A percentile compares a stretch with the other conserved stretches of the same genome.
Evolutionary conservation across 2,888 invertebrate species (phyloP).

Genomic region (Drosophila infuscata): DNA sequence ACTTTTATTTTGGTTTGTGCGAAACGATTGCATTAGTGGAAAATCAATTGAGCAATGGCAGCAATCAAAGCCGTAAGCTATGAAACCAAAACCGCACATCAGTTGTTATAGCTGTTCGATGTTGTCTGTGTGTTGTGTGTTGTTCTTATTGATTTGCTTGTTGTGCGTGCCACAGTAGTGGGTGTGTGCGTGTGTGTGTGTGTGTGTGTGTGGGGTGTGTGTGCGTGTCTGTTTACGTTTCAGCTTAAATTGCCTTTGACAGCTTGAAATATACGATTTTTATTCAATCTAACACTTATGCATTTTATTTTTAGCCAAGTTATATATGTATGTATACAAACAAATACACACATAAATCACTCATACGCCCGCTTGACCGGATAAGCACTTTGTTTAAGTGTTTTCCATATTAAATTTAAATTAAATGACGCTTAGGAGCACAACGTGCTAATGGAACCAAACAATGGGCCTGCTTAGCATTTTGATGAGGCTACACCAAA

Average conservation of each 20-base stretch:
- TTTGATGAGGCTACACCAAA: slow-evolving; percentile 30
- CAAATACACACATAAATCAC: slow-evolving; percentile 17
- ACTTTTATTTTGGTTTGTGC: slow-evolving; percentile 67
- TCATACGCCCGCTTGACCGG: slow-evolving; percentile 31
- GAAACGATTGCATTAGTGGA: slow-evolving; percentile 76
- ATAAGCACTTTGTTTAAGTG: slow-evolving; percentile 43
- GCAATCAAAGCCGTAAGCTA: slow-evolving; percentile 79
- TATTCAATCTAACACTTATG: slow-evolving; percentile 65
- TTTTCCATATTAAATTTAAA: slow-evolving; percentile 34
- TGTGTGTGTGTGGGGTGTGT: slow-evolving; percentile 30
- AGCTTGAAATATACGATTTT: slow-evolving; percentile 68
- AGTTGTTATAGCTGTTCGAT: slow-evolving; percentile 40
- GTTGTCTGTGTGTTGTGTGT: slow-evolving; percentile 10
- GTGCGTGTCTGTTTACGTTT: slow-evolving; percentile 54
- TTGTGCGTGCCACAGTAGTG: slow-evolving; percentile 15
- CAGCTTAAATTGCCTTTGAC: slow-evolving; percentile 72
- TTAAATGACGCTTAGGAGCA: slow-evolving; percentile 20
- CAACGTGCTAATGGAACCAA: slow-evolving; percentile 18
- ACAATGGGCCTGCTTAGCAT: slow-evolving; percentile 27
- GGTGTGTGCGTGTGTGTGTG: slow-evolving; percentile 25
- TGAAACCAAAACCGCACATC: slow-evolving; percentile 77
- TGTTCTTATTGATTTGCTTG: slow-evolving; percentile 20
- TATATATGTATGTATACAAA: neutral
- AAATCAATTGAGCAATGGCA: slow-evolving; percentile 80
- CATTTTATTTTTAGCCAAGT: slow-evolving; percentile 41